Evolutionary conservation across 2,113 vertebrate species (phyloP).

Genomic region (Nibea albiflora): DNA sequence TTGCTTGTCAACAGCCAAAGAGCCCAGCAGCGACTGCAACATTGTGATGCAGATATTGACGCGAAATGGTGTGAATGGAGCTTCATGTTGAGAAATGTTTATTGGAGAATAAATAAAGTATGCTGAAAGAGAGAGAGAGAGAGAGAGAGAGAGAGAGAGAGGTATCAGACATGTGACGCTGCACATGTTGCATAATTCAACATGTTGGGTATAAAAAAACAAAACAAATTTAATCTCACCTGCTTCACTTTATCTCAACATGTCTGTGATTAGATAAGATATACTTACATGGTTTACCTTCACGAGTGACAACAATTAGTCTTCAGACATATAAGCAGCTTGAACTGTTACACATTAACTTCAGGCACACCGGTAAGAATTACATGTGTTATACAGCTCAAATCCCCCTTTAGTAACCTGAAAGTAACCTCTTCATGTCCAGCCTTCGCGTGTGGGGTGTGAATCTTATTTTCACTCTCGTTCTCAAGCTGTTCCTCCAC

Average conservation of each 20-base stretch:
- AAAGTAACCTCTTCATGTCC: conserved; percentile 21
- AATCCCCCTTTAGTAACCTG: conserved; percentile 15
- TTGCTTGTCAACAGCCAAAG: conserved; percentile 71
- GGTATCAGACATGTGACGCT: neutral
- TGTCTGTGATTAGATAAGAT: conserved; percentile 3
- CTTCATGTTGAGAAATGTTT: conserved; percentile 24
- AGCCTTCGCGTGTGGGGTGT: conserved; percentile 7
- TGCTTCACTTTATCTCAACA: conserved; percentile 22
- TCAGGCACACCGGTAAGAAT: neutral
- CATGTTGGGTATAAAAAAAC: neutral
- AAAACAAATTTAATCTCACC: conserved; percentile 1
- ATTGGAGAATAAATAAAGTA: conserved; percentile 24
- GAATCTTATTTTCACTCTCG: conserved; percentile 5
- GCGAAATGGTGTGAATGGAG: conserved; percentile 18
- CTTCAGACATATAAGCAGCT: neutral
- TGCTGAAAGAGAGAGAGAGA: neutral
- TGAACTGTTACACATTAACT: neutral
- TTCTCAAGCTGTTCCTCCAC: neutral
- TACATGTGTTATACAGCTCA: conserved; percentile 12
- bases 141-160: neutral
- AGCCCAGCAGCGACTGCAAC: conserved; percentile 38
- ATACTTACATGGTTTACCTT: conserved; percentile 1
- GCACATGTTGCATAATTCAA: neutral
- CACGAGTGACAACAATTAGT: neutral
- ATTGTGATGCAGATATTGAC: conserved; percentile 65